phyloP scores from a whole-genome alignment of 2,888 invertebrate species.

The Myopa tessellatipennis region DNA sequence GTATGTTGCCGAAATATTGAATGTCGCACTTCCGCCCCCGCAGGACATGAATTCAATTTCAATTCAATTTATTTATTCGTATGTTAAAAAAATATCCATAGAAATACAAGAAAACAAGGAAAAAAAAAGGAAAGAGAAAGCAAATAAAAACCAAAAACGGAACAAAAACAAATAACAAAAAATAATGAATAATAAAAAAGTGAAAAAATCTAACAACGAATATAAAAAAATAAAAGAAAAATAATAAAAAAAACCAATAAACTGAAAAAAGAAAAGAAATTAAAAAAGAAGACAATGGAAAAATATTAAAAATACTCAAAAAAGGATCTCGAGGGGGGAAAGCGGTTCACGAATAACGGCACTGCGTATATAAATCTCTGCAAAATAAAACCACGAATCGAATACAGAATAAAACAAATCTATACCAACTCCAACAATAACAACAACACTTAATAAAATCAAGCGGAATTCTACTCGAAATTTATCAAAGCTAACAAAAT shows the following conservation, averaged over 20 bases:
- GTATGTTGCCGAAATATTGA: not conserved
- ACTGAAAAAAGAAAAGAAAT: not conserved
- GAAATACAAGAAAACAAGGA: not conserved
- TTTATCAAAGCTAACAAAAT: no score
- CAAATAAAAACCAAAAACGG: not conserved
- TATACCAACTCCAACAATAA: no score
- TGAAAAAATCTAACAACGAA: not conserved
- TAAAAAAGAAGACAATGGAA: not conserved
- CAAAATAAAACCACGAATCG: no score
- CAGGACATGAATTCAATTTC: slow-evolving; percentile 5
- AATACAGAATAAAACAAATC: no score
- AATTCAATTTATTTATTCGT: not conserved
- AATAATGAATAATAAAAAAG: not conserved
- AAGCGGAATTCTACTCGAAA: no score
- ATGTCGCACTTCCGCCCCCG: not conserved
- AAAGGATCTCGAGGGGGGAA: not conserved
- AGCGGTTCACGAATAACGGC: no score
- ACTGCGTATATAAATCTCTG: no score
- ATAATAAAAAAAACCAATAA: not conserved
- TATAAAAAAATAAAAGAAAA: not conserved
- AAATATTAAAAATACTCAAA: not conserved
- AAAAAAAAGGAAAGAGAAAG: not conserved
- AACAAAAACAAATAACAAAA: no score
- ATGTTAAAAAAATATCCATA: not conserved
- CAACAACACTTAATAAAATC: no score